These are phyloP conservation scores for Acronicta alni DNA, from an alignment of 2,888 invertebrate genomes.

Conservation along the genomic window DNA sequence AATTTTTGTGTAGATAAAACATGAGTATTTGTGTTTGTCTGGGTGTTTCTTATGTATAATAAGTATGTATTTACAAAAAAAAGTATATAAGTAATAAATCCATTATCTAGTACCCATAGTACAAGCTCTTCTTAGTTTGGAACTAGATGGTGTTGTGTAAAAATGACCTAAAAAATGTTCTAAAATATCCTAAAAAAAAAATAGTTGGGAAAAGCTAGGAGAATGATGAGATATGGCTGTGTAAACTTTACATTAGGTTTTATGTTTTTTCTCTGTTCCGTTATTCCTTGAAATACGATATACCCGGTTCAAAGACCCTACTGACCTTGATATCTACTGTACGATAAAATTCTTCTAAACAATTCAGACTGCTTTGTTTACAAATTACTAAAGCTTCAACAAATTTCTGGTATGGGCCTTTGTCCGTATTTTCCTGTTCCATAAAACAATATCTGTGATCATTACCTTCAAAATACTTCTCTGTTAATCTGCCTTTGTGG, in stretches of 20 bases:
- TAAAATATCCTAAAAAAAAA: too few species aligned
- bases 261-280: neutral
- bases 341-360: constrained; percentile 26
- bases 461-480: constrained; percentile 47
- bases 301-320: constrained; percentile 5
- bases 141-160: too few species aligned
- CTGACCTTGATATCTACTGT: constrained; percentile 10
- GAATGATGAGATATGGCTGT: too few species aligned
- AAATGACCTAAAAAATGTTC: too few species aligned
- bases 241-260: neutral
- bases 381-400: constrained; percentile 45
- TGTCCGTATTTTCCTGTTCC: constrained; percentile 48
- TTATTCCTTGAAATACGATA: neutral
- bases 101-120: too few species aligned
- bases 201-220: too few species aligned
- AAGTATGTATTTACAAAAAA: too few species aligned
- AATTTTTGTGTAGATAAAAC: too few species aligned
- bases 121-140: too few species aligned
- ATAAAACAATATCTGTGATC: constrained; percentile 45
- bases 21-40: too few species aligned
- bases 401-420: constrained; percentile 39
- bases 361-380: constrained; percentile 45
- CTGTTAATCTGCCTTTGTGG: constrained; percentile 52
- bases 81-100: too few species aligned
- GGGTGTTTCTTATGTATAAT: too few species aligned